Evolutionary conservation across 2,113 vertebrate genomes (phyloP).

Genomic region (Riparia riparia): DNA sequence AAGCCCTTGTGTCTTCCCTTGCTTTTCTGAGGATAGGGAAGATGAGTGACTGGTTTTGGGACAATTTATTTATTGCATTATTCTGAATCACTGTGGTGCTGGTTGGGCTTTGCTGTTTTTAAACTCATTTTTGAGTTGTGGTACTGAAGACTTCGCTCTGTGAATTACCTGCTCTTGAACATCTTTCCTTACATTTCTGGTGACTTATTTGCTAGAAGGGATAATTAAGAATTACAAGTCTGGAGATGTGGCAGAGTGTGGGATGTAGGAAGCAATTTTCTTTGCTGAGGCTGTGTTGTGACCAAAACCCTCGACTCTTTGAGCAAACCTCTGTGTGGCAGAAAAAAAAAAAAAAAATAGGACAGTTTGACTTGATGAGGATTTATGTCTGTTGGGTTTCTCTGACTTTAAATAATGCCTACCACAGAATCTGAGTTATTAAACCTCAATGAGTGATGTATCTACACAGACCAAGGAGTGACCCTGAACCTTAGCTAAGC

Average conservation of each 20-base stretch:
- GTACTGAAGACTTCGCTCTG: background rate
- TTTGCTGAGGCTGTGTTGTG: background rate
- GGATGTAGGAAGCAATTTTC: background rate
- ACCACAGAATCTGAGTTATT: background rate
- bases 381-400: slow-evolving; percentile 21
- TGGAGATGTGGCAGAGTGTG: background rate
- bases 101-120: background rate
- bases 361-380: background rate
- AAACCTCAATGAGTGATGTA: background rate
- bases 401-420: background rate
- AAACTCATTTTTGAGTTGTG: background rate
- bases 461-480: background rate
- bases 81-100: background rate
- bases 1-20: background rate
- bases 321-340: background rate
- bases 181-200: background rate
- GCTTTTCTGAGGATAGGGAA: background rate
- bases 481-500: background rate
- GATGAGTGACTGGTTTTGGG: background rate
- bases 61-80: background rate
- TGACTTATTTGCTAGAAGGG: background rate
- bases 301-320: background rate
- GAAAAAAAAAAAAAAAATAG: background rate
- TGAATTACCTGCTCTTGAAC: background rate
- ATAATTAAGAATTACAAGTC: background rate